Conservation (phyloP, 2,888 invertebrate genomes). For the Macrophya alboannulata region DNA sequence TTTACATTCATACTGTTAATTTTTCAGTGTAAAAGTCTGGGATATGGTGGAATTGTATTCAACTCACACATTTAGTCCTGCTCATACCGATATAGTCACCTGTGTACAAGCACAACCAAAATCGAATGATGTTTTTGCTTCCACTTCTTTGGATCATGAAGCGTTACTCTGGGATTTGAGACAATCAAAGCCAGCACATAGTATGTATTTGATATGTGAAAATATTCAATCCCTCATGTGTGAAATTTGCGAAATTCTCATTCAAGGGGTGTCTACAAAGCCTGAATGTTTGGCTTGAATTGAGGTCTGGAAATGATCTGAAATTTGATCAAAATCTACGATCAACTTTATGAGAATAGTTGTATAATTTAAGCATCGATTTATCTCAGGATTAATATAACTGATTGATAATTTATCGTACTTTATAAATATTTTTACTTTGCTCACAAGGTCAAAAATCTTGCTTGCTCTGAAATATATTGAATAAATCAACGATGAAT, state of each 20-base stretch:
- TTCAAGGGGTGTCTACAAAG: background rate
- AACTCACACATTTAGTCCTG: conserved; percentile 74
- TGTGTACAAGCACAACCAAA: conserved; percentile 80
- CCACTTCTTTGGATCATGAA: conserved; percentile 77
- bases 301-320: background rate
- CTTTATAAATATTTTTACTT: background rate
- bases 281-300: background rate
- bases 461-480: background rate
- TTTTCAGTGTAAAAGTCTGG: conserved; percentile 80
- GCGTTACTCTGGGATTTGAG: conserved; percentile 76
- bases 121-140: conserved; percentile 81
- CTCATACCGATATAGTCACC: conserved; percentile 78
- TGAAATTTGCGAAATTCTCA: background rate
- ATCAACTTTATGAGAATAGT: background rate
- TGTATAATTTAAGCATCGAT: background rate
- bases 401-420: background rate
- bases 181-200: conserved; percentile 72
- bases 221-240: background rate
- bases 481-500: no score
- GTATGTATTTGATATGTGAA: conserved; percentile 64
- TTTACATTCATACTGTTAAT: conserved; percentile 65
- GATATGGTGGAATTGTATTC: conserved; percentile 74
- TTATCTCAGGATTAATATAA: background rate
- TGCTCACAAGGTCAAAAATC: background rate
- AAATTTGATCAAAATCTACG: no score